Base-by-base conservation (phyloP, 2,888 invertebrate genomes). In the Coenonympha arcania region DNA sequence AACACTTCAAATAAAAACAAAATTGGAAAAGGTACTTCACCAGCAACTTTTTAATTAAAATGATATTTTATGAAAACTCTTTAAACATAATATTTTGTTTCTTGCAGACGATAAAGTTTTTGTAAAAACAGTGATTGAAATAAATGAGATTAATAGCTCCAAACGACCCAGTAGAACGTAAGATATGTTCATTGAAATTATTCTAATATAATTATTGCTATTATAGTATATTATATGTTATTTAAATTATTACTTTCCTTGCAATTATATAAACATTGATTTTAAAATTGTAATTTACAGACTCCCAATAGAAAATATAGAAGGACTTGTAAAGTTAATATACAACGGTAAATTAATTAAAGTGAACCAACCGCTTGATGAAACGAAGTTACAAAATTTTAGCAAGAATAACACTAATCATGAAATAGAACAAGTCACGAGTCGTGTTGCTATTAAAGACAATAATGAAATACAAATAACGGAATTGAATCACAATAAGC, bases 41-140 rank as follows among this genome's bases (percentile, higher is more conserved):
- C 11, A 37, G n/a, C 6, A 9, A 6, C n/a, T n/a, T n/a, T 31
- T 22, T 55, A 6, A 19, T 11, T 43, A 47, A 52, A 24, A 19
- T 16, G 1, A 9, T 15, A 16, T 18, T 19, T 18, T n/a, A n/a
- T 6, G 11, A n/a, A n/a, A n/a, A n/a, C n/a, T 18, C 6, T 11
- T n/a, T 30, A 6, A 4, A 30, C 18, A 30, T 41, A 1, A 30
- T n/a, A n/a, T n/a, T n/a, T 33, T 22, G 5, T 22, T 43, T 20
- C 33, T 33, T 22, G 9, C 28, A 37, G 45, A 37, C n/a, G 20
- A 28, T 26, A 37, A 36, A 18, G 52, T 79, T 8, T 44, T 75
- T 30, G 72, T 84, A 26, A 81, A 76, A 57, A 76, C 82, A 0
- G 54, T 73, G 0, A 75, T 84, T 34, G 76, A 83, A 50, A 78